Percentiles rank a stretch among this genome's conserved stretches.
phyloP scores from a whole-genome alignment of 2,113 vertebrate species.

The Percina caprodes region DNA sequence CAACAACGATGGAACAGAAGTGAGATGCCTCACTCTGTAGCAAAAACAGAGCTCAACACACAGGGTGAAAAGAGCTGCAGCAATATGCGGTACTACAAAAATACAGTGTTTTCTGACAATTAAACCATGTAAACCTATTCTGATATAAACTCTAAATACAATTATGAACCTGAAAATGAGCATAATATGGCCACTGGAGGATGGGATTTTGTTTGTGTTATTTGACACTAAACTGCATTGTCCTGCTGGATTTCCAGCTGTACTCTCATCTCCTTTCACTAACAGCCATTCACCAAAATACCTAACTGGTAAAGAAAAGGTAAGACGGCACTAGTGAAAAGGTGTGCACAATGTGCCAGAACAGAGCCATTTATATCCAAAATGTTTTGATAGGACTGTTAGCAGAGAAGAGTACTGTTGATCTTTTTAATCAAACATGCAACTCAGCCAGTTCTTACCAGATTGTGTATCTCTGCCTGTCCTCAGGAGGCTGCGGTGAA shows the following conservation, averaged over 20 bases:
- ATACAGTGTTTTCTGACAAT: no score
- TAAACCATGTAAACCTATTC: no score
- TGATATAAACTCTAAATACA: no score
- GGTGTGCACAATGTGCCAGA: not conserved
- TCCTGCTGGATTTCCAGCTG: not conserved
- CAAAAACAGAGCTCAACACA: no score
- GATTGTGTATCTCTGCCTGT: not conserved
- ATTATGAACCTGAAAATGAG: no score
- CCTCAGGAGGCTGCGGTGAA: conserved; percentile 56
- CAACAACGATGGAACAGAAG: no score
- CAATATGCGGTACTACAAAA: no score
- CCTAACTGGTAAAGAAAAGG: not conserved
- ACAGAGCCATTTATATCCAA: not conserved
- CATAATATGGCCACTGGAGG: not conserved
- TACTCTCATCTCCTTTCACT: not conserved
- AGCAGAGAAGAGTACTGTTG: not conserved
- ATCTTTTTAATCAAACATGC: not conserved
- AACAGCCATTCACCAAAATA: not conserved
- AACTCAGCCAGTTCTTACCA: not conserved
- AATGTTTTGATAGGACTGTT: not conserved
- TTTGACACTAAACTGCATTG: not conserved
- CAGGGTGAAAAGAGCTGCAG: no score
- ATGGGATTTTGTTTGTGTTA: not conserved
- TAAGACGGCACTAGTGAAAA: not conserved
- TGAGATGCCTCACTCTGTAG: no score